Evolutionary conservation across 2,797 vertebrate species (phyloP).

Genomic region (Siniperca scherzeri): DNA sequence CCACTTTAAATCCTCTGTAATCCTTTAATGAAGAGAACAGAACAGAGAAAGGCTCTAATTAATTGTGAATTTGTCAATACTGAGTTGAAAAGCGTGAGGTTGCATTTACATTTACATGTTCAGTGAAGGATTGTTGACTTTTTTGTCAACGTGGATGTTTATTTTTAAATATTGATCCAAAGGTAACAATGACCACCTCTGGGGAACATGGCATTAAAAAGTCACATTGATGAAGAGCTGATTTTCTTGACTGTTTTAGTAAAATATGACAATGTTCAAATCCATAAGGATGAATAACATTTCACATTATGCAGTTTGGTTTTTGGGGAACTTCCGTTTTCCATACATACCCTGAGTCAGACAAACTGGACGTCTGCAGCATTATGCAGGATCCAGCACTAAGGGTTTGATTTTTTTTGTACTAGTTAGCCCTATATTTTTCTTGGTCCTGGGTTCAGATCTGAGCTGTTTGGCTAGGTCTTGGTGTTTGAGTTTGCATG

Average conservation of each 20-base stretch:
- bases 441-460: not conserved
- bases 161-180: constrained; percentile 79
- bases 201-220: constrained; percentile 67
- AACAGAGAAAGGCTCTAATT: constrained; percentile 63
- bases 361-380: not conserved
- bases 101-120: constrained; percentile 74
- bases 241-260: not conserved
- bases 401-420: not conserved
- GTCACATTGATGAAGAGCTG: constrained; percentile 58
- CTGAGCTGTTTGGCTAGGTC: not conserved
- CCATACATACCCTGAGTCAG: not conserved
- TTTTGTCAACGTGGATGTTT: constrained; percentile 66
- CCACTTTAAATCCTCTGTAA: constrained; percentile 21
- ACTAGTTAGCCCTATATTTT: not conserved
- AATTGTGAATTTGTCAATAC: constrained; percentile 71
- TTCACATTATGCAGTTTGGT: not conserved
- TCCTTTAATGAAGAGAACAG: constrained; percentile 38
- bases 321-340: not conserved
- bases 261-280: constrained; percentile 28
- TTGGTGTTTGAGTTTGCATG: not conserved
- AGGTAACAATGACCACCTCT: constrained; percentile 70
- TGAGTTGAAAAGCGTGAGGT: constrained; percentile 41
- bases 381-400: not conserved
- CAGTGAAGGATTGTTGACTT: constrained; percentile 73
- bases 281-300: not conserved